phyloP scores from a whole-genome alignment of 2,888 invertebrate species.

The Imbricaverruca yamaguchii region DNA sequence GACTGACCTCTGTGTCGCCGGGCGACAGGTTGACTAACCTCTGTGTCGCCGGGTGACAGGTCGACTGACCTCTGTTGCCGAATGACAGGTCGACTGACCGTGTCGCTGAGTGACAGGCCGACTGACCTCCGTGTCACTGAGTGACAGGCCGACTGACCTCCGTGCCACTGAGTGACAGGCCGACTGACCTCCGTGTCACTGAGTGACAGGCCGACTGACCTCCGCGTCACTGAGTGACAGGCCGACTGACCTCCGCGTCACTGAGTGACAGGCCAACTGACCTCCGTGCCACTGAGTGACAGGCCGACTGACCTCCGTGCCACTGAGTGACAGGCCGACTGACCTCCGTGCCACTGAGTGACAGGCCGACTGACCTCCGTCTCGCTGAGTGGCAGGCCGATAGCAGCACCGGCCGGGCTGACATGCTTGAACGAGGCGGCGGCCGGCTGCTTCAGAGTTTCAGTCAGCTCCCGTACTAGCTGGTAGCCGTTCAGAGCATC shows the following conservation, averaged over 20 bases:
- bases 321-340: not conserved
- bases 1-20: not conserved
- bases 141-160: no score
- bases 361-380: conserved; percentile 50
- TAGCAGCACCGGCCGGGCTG: conserved; percentile 94
- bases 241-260: no score
- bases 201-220: no score
- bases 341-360: not conserved
- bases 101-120: no score
- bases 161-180: no score
- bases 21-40: not conserved
- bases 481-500: conserved; percentile 98
- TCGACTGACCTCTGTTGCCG: conserved; percentile 52
- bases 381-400: conserved; percentile 67
- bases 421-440: conserved; percentile 98
- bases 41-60: no score
- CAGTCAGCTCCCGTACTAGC: conserved; percentile 77
- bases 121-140: no score
- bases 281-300: not conserved
- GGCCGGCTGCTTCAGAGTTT: conserved; percentile 72
- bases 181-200: no score
- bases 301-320: not conserved
- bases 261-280: no score
- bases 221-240: no score
- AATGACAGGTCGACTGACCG: conserved; percentile 79